A percentile compares a stretch with the other conserved stretches of the same genome.
These are phyloP conservation scores for Uromys caudimaculatus DNA, from an alignment of 2,797 vertebrate species.

Conservation along the genomic window DNA sequence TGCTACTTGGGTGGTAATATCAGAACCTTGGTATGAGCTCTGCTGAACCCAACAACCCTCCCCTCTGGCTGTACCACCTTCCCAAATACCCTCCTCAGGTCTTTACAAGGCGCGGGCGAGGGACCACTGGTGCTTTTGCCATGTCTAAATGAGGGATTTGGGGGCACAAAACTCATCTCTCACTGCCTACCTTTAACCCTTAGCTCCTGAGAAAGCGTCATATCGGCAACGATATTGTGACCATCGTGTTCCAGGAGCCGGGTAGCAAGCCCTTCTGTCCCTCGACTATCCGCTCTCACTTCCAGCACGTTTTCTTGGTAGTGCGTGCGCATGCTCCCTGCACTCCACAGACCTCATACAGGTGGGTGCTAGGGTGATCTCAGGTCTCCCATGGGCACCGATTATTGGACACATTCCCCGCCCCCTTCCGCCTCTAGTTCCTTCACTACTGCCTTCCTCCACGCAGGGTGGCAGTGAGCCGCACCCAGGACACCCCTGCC, in stretches of 20 bases:
- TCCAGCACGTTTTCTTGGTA: slow-evolving; percentile 96
- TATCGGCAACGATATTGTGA: slow-evolving; percentile 97
- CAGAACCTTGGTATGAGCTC: background rate
- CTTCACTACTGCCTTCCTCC: background rate
- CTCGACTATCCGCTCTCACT: slow-evolving; percentile 95
- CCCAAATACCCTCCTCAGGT: slow-evolving; percentile 84
- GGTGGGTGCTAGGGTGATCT: slow-evolving; percentile 75
- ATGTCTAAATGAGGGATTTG: background rate
- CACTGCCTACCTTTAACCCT: background rate
- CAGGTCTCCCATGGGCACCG: background rate
- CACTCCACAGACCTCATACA: slow-evolving; percentile 92
- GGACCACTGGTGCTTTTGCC: background rate
- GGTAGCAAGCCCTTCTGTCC: slow-evolving; percentile 95
- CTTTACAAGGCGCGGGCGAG: slow-evolving; percentile 91
- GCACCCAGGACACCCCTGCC: slow-evolving; percentile 95
- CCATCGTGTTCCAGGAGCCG: slow-evolving; percentile 96
- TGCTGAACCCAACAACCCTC: background rate
- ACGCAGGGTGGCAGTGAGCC: slow-evolving; percentile 93
- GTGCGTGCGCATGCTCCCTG: slow-evolving; percentile 91
- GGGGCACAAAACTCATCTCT: background rate
- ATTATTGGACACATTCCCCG: background rate
- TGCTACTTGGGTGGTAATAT: background rate
- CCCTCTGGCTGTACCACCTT: background rate
- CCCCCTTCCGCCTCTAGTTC: background rate
- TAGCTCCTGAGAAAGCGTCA: slow-evolving; percentile 96